phyloP scores from a whole-genome alignment of 2,888 invertebrate genomes.

The Hoplodrina ambigua region DNA sequence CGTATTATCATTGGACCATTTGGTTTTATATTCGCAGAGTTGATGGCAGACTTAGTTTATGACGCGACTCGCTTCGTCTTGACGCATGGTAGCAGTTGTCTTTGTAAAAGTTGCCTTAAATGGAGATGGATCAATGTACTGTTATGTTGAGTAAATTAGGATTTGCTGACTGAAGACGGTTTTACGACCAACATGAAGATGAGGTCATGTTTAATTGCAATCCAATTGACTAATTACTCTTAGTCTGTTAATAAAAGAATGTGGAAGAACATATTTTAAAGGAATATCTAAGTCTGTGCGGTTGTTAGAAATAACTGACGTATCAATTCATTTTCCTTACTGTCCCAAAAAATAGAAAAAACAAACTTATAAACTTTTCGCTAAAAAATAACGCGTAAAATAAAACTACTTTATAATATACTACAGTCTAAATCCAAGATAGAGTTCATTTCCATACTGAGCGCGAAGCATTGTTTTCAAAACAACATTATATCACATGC shows the following conservation, averaged over 20 bases:
- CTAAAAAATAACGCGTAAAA: not conserved
- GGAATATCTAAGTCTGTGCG: not conserved
- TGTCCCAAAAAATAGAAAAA: not conserved
- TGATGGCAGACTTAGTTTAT: constrained; percentile 70
- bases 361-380: not conserved
- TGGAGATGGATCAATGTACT: constrained; percentile 35
- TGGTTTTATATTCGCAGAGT: constrained; percentile 80
- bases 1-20: constrained; percentile 84
- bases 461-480: constrained; percentile 27
- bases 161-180: constrained; percentile 1
- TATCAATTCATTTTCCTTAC: not conserved
- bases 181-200: not conserved
- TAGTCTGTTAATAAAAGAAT: not conserved
- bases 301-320: not conserved
- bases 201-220: not conserved
- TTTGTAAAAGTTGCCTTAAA: constrained; percentile 19
- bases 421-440: not conserved
- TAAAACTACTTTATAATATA: not conserved
- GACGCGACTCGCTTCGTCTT: constrained; percentile 51
- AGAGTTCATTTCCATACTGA: constrained; percentile 25
- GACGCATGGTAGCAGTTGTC: constrained; percentile 30
- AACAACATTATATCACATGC: constrained; percentile 15
- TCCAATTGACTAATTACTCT: not conserved
- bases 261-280: not conserved
- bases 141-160: constrained; percentile 21